A percentile compares a stretch with the other conserved stretches of the same genome.
Conservation (phyloP, 2,113 vertebrate species). For the Seriola rivoliana region DNA sequence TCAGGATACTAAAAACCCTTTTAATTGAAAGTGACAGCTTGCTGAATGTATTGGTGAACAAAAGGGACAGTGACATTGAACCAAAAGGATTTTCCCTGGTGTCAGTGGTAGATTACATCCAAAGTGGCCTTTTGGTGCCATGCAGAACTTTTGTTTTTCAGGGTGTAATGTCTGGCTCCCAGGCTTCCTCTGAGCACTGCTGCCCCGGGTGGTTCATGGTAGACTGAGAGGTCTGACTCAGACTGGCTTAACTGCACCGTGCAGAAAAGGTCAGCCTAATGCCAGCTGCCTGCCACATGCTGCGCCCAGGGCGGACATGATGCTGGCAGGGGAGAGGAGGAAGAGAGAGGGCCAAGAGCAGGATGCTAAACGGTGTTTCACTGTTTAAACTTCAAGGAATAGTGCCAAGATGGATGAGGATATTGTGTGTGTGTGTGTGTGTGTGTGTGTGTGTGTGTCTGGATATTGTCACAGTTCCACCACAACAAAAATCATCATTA, state of each 20-base stretch:
- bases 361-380: constrained; percentile 46
- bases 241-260: constrained; percentile 41
- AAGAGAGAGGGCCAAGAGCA: constrained; percentile 29
- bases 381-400: constrained; percentile 24
- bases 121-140: constrained; percentile 7
- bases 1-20: background rate
- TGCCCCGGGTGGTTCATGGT: constrained; percentile 40
- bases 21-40: background rate
- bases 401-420: background rate
- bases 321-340: constrained; percentile 46
- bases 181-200: constrained; percentile 14
- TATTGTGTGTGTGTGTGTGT: background rate
- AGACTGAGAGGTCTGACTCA: constrained; percentile 50
- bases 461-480: background rate
- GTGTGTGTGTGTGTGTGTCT: background rate
- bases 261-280: constrained; percentile 77
- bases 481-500: background rate
- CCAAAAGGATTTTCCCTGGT: background rate
- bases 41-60: background rate
- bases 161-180: constrained; percentile 11
- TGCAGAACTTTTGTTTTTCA: constrained; percentile 29
- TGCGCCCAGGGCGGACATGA: constrained; percentile 47
- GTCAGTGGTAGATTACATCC: background rate
- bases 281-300: constrained; percentile 63
- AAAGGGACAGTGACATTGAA: background rate